A percentile compares a stretch with the other conserved stretches of the same genome.
Evolutionary conservation across 2,797 vertebrate species (phyloP).

Genomic region (Xenentodon cancila): DNA sequence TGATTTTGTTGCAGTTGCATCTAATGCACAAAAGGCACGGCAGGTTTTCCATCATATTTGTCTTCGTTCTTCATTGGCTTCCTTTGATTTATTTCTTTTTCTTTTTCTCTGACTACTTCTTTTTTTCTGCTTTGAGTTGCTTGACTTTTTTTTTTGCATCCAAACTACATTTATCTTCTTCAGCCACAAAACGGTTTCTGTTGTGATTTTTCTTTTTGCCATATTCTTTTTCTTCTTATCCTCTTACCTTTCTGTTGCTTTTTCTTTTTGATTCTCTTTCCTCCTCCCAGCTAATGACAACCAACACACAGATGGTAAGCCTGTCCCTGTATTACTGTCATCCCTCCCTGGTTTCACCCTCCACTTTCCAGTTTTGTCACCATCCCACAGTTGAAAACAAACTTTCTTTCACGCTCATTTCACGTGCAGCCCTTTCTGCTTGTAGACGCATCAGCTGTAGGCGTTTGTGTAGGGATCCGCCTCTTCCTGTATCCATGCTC

Average conservation of each 20-base stretch:
- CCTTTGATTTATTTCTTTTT: conserved; percentile 68
- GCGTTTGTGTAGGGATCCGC: conserved; percentile 36
- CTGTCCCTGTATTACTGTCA: conserved; percentile 74
- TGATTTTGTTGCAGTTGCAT: conserved; percentile 63
- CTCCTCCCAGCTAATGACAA: conserved; percentile 96
- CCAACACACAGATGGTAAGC: conserved; percentile 99
- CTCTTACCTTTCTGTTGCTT: conserved; percentile 90
- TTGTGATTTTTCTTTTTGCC: conserved; percentile 74
- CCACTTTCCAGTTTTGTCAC: conserved; percentile 34
- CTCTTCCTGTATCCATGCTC: conserved; percentile 10
- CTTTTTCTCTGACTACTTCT: background rate
- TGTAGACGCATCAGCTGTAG: conserved; percentile 28
- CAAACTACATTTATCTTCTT: conserved; percentile 39
- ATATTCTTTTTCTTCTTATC: conserved; percentile 83
- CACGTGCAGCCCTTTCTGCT: conserved; percentile 27
- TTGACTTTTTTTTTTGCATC: conserved; percentile 49
- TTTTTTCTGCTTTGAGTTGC: conserved; percentile 63
- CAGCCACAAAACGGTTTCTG: conserved; percentile 57
- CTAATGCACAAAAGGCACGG: conserved; percentile 61
- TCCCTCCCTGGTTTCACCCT: background rate
- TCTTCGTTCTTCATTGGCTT: conserved; percentile 73
- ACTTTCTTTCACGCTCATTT: conserved; percentile 23
- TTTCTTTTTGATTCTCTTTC: conserved; percentile 91
- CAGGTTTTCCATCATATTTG: conserved; percentile 66
- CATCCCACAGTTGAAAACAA: conserved; percentile 27